Percentiles rank a stretch among this genome's conserved stretches.
phyloP scores from a whole-genome alignment of 2,797 vertebrate genomes.

The Phalloptychus januarius region DNA sequence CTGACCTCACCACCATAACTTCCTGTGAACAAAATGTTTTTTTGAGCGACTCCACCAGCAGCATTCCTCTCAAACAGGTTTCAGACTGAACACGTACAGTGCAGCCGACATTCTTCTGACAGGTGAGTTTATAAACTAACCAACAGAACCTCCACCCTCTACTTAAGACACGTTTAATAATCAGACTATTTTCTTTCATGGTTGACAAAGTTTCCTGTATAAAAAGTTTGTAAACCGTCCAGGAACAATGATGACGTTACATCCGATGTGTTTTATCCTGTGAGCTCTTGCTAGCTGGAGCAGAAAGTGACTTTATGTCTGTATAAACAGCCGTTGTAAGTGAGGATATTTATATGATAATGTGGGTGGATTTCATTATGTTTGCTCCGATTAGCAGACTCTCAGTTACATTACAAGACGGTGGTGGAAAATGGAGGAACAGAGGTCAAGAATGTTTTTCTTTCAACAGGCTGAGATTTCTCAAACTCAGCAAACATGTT shows the following conservation, averaged over 20 bases:
- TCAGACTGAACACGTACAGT: not conserved
- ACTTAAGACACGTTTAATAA: not conserved
- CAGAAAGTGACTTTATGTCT: not conserved
- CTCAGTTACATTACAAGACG: not conserved
- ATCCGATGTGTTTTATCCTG: not conserved
- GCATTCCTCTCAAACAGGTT: slow-evolving; percentile 67
- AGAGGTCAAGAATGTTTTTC: not conserved
- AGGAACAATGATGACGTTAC: not conserved
- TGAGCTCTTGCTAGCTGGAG: not conserved
- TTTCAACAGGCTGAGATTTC: not conserved
- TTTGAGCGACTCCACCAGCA: slow-evolving; percentile 8
- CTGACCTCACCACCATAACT: not conserved
- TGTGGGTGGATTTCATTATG: not conserved
- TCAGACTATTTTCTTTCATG: not conserved
- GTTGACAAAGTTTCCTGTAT: not conserved
- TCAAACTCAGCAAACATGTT: not conserved
- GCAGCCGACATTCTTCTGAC: not conserved
- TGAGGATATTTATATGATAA: not conserved
- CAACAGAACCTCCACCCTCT: not conserved
- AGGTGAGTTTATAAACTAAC: not conserved
- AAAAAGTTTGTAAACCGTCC: not conserved
- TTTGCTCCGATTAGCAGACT: not conserved
- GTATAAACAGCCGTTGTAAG: not conserved
- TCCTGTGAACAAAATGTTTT: slow-evolving; percentile 1
- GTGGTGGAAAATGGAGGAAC: not conserved